Evolutionary conservation across 2,888 invertebrate genomes (phyloP).

Genomic region (Parnassius apollo): DNA sequence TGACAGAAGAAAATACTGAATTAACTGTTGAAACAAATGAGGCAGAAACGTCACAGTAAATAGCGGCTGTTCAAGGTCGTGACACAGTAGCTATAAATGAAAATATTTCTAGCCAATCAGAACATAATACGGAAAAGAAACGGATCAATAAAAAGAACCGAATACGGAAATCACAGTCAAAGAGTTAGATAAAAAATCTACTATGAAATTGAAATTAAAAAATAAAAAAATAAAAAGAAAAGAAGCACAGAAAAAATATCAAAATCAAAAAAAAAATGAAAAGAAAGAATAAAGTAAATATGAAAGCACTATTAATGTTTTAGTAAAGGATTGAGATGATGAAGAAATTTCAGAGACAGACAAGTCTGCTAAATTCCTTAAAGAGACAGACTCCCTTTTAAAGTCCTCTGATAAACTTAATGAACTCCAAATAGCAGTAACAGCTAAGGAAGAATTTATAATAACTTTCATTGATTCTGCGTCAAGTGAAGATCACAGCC

Average conservation of each 20-base stretch:
- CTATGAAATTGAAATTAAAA: constrained; percentile 35
- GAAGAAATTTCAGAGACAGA: constrained; percentile 57
- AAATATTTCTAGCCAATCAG: constrained; percentile 8
- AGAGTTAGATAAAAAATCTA: constrained; percentile 29
- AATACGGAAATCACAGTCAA: constrained; percentile 32
- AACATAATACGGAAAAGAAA: constrained; percentile 4
- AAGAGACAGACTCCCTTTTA: constrained; percentile 39
- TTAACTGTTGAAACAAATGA: constrained; percentile 5
- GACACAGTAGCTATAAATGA: constrained; percentile 32
- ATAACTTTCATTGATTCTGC: constrained; percentile 46
- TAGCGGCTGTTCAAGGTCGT: constrained; percentile 5
- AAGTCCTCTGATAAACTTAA: constrained; percentile 37
- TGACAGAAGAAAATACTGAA: constrained; percentile 7
- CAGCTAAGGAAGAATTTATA: constrained; percentile 39
- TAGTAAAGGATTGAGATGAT: constrained; percentile 80
- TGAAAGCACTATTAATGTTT: constrained; percentile 68
- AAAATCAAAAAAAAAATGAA: too few species aligned
- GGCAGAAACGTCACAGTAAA: not conserved
- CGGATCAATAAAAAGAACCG: constrained; percentile 11
- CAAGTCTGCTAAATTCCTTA: constrained; percentile 34
- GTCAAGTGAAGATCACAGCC: constrained; percentile 44
- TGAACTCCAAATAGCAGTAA: constrained; percentile 37
- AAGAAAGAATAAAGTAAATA: constrained; percentile 33
- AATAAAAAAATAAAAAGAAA: constrained; percentile 41
- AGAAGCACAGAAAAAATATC: too few species aligned